Evolutionary conservation across 2,797 vertebrate genomes (phyloP), one percentile per base, ranked within the genome.

Genomic region (Macropodus opercularis): DNA sequence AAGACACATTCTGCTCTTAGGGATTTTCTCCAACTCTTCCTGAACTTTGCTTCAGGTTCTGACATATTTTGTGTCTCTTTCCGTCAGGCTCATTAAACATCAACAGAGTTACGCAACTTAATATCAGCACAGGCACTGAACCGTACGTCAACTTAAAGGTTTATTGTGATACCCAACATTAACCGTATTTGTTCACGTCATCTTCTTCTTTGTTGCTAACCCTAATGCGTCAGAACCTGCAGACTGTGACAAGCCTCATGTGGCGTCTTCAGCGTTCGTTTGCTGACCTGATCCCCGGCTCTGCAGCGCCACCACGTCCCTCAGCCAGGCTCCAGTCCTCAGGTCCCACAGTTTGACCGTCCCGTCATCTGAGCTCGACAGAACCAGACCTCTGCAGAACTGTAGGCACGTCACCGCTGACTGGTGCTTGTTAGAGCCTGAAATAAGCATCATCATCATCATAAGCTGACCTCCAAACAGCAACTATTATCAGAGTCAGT

Each of bases 271-370:
- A n/a, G n/a, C n/a, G n/a, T n/a, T n/a, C n/a, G n/a, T n/a, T n/a
- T 1, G 4, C 69, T 43, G 12, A 89, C 86, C 88, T 67, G 85
- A 85, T 27, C 96, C 95, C 36, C 95, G 93, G 29, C 96, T 96
- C 88, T 96, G 93, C 89, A 98, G 94, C 63, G 94, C 94, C 90
- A 98, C 96, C 83, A 98, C 92, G 80, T 97, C 96, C 38, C 96
- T 89, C 85, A 98, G 92, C 93, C 95, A 98, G 89, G 95, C 94
- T 63, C 96, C 96, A 36, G 94, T 96, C 89, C 89, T 93, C 90
- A 98, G 94, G 93, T 97, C 96, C 96, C 96, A 97, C 60, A 98
- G 92, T 90, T 98, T 98, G 86, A 98, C 96, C 77, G 96, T 98
- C 71, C 96, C 96, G 67, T 97, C 96, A 49, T 97, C 96, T 44